These are phyloP conservation scores for Drosophila meridionalis DNA, from an alignment of 2,888 invertebrate species.

Conservation along the genomic window DNA sequence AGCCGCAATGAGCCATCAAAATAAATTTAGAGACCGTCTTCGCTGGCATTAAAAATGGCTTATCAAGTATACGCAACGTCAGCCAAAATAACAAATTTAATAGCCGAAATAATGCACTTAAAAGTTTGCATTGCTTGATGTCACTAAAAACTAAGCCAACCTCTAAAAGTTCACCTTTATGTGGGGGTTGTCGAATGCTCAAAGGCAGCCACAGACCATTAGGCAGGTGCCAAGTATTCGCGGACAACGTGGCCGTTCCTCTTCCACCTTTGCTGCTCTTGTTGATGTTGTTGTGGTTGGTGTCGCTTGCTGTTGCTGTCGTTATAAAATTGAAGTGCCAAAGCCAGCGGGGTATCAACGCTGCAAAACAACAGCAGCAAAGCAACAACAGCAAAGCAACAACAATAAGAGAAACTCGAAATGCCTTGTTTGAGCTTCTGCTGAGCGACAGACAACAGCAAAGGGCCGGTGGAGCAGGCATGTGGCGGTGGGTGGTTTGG, in stretches of 20 bases:
- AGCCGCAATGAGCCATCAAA: slow-evolving; percentile 9
- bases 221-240: slow-evolving; percentile 64
- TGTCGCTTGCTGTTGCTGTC: slow-evolving; percentile 44
- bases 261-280: slow-evolving; percentile 8
- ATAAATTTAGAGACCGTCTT: slow-evolving; percentile 14
- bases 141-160: slow-evolving; percentile 17
- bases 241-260: slow-evolving; percentile 26
- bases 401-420: slow-evolving; percentile 26
- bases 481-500: slow-evolving; percentile 1
- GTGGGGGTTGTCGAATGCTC: slow-evolving; percentile 20
- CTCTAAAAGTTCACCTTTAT: slow-evolving; percentile 22
- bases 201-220: slow-evolving; percentile 59
- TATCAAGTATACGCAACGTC: slow-evolving; percentile 42
- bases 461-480: slow-evolving; percentile 34
- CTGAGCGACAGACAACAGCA: slow-evolving; percentile 46
- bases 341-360: slow-evolving; percentile 76
- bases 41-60: slow-evolving; percentile 10
- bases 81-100: slow-evolving; percentile 50
- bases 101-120: slow-evolving; percentile 47
- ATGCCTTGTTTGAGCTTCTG: slow-evolving; percentile 56
- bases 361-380: slow-evolving; percentile 45
- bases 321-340: slow-evolving; percentile 76
- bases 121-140: slow-evolving; percentile 27
- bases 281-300: slow-evolving; percentile 22
- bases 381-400: slow-evolving; percentile 16